Evolutionary conservation across 2,888 invertebrate genomes (phyloP).

Genomic region (Crepidodera aurea): DNA sequence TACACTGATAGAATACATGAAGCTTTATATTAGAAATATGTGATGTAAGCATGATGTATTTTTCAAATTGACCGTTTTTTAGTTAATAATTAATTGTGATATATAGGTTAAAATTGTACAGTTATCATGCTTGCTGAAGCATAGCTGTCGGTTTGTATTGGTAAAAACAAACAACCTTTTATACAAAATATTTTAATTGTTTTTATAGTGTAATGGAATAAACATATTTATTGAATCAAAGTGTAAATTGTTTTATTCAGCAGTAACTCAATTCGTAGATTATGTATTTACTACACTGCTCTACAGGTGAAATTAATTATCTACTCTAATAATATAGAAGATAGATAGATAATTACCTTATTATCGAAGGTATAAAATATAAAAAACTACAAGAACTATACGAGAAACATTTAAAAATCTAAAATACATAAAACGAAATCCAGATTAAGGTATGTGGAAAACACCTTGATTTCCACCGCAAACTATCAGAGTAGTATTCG

Average conservation of each 20-base stretch:
- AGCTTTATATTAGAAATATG: not conserved
- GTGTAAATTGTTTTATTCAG: not conserved
- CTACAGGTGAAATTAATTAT: no score
- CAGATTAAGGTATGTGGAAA: no score
- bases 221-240: not conserved
- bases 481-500: no score
- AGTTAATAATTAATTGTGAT: conserved; percentile 1
- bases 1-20: not conserved
- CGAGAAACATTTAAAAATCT: no score
- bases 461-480: no score
- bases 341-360: no score
- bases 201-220: not conserved
- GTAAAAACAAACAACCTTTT: not conserved
- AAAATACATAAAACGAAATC: no score
- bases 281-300: no score
- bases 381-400: no score
- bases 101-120: not conserved
- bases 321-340: no score
- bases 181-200: not conserved
- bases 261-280: no score
- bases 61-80: not conserved
- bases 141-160: not conserved
- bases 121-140: conserved; percentile 7
- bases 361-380: no score
- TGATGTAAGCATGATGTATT: conserved; percentile 3